Evolutionary conservation across 1,140 invertebrate genomes (phyloP).

Genomic region (Uloborus diversus): DNA sequence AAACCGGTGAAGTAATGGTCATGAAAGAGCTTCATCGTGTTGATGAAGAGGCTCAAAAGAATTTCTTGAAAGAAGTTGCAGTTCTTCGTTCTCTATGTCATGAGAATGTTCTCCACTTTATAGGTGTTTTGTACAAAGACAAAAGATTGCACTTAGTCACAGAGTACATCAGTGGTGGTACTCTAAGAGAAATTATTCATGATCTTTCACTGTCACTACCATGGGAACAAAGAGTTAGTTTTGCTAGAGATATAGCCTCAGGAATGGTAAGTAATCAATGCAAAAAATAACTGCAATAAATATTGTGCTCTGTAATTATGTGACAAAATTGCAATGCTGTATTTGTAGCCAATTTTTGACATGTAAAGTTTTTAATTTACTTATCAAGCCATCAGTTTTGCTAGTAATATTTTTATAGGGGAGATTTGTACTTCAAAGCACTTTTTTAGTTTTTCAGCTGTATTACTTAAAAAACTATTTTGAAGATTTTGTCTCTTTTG

Average conservation of each 20-base stretch:
- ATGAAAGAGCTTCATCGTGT: constrained; percentile 92
- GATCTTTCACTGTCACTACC: constrained; percentile 75
- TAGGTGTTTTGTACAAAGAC: constrained; percentile 93
- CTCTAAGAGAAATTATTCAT: constrained; percentile 84
- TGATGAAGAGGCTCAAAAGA: constrained; percentile 92
- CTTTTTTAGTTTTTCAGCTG: too few relatives aligned
- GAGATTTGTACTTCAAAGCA: too few relatives aligned
- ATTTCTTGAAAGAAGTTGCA: constrained; percentile 93
- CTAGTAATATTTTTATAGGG: too few relatives aligned
- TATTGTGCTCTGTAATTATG: too few relatives aligned
- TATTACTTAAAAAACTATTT: too few relatives aligned
- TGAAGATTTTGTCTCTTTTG: too few relatives aligned
- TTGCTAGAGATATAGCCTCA: constrained; percentile 89
- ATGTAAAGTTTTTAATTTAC: too few relatives aligned
- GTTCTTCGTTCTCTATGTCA: constrained; percentile 87
- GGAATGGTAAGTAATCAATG: constrained; percentile 73
- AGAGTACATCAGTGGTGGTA: constrained; percentile 90
- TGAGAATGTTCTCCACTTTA: constrained; percentile 89
- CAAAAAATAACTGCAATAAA: too few relatives aligned
- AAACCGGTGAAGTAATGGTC: constrained; percentile 93
- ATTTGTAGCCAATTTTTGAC: too few relatives aligned
- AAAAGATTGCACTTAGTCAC: constrained; percentile 90
- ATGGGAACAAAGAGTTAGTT: constrained; percentile 83
- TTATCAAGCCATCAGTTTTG: too few relatives aligned
- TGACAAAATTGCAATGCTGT: too few relatives aligned